phyloP scores from a whole-genome alignment of 92 coral and sea anemone genomes.

The Palythoa heliodiscus region DNA sequence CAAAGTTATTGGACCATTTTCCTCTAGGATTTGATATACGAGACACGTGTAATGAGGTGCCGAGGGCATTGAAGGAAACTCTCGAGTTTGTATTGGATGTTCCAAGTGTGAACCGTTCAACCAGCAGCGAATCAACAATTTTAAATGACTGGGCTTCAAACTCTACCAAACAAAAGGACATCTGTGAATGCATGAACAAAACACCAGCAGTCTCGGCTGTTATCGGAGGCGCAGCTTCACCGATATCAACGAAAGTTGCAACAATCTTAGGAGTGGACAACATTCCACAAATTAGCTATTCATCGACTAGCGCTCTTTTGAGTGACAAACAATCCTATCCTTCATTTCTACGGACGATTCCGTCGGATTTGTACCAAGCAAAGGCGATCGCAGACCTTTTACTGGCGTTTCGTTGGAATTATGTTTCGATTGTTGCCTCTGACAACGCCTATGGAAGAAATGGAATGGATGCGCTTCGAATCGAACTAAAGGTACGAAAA shows the following conservation, averaged over 20 bases:
- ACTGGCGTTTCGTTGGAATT: slow-evolving; percentile 81
- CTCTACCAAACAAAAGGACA: slow-evolving; percentile 1
- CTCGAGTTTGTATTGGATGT: slow-evolving; percentile 79
- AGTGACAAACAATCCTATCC: slow-evolving; percentile 78
- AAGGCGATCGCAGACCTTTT: slow-evolving; percentile 90
- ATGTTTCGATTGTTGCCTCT: slow-evolving; percentile 90
- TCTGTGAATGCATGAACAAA: slow-evolving; percentile 53
- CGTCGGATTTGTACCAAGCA: slow-evolving; percentile 96
- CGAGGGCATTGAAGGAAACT: slow-evolving; percentile 70
- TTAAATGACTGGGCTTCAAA: background rate
- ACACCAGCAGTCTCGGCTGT: slow-evolving; percentile 74
- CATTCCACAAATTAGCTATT: slow-evolving; percentile 96
- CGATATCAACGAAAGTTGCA: slow-evolving; percentile 80
- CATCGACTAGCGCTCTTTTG: slow-evolving; percentile 89
- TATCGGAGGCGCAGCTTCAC: slow-evolving; percentile 94
- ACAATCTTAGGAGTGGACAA: slow-evolving; percentile 73
- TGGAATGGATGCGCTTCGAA: slow-evolving; percentile 84
- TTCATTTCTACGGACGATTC: slow-evolving; percentile 93
- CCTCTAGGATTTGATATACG: slow-evolving; percentile 89
- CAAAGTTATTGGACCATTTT: slow-evolving; percentile 51
- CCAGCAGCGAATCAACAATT: slow-evolving; percentile 24
- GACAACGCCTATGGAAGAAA: slow-evolving; percentile 96
- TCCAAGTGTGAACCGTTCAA: slow-evolving; percentile 18
- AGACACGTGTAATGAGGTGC: slow-evolving; percentile 87
- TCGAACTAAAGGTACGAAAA: slow-evolving; percentile 65